phyloP scores from a whole-genome alignment of 2,888 invertebrate genomes.

The Synergus itoensis region DNA sequence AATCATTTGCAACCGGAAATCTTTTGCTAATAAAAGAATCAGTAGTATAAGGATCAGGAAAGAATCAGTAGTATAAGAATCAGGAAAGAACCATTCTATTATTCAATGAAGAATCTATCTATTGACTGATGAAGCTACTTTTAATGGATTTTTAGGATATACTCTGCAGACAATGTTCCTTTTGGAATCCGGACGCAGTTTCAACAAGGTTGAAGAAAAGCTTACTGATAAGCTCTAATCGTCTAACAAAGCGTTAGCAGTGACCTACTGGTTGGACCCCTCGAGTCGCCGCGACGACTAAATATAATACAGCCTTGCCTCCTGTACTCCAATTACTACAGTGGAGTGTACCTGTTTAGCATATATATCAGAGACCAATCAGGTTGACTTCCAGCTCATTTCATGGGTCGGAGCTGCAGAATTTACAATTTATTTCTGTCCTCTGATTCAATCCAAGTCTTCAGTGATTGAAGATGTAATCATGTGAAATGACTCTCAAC shows the following conservation, averaged over 20 bases:
- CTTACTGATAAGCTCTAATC: conserved; percentile 70
- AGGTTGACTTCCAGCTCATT: conserved; percentile 70
- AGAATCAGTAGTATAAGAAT: too few species aligned
- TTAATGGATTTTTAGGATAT: not conserved
- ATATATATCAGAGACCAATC: conserved; percentile 74
- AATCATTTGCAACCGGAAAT: too few species aligned
- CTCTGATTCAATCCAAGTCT: conserved; percentile 43
- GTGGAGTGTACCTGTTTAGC: conserved; percentile 72
- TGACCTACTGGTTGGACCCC: conserved; percentile 73
- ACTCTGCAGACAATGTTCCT: too few species aligned
- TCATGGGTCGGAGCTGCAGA: conserved; percentile 51
- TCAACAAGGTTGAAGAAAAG: conserved; percentile 1
- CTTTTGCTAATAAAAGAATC: too few species aligned
- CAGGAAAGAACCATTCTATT: not conserved
- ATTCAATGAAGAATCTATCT: not conserved
- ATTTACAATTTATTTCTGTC: conserved; percentile 67
- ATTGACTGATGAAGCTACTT: not conserved
- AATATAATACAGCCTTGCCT: conserved; percentile 73
- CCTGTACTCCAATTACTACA: conserved; percentile 73
- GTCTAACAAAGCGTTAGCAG: conserved; percentile 74
- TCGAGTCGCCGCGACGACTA: conserved; percentile 63
- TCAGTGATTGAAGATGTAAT: not conserved
- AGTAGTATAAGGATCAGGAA: too few species aligned
- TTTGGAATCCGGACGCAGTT: not conserved
- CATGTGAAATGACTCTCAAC: too few species aligned